phyloP scores from a whole-genome alignment of 2,797 vertebrate genomes.

The Neoniphon sammara region DNA sequence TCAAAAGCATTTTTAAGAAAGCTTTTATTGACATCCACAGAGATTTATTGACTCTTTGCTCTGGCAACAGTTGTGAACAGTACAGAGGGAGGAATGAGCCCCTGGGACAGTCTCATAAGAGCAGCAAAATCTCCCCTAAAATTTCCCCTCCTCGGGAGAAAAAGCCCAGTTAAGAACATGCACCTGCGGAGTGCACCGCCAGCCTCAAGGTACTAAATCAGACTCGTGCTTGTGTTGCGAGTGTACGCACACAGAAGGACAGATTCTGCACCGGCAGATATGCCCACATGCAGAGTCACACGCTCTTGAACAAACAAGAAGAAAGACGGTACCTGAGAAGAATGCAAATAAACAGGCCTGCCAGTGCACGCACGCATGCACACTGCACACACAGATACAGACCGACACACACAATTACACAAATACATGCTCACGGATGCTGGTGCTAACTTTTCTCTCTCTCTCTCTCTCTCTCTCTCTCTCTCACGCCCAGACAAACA shows the following conservation, averaged over 20 bases:
- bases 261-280: constrained; percentile 39
- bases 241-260: constrained; percentile 52
- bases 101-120: constrained; percentile 47
- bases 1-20: constrained; percentile 37
- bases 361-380: neutral
- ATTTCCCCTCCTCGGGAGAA: constrained; percentile 48
- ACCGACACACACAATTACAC: constrained; percentile 1
- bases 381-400: neutral
- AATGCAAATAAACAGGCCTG: constrained; percentile 56
- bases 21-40: constrained; percentile 37
- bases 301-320: constrained; percentile 53
- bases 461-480: neutral
- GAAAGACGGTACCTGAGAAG: constrained; percentile 38
- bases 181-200: constrained; percentile 62
- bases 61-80: constrained; percentile 24
- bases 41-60: constrained; percentile 38
- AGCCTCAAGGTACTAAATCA: constrained; percentile 51
- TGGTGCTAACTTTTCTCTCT: constrained; percentile 24
- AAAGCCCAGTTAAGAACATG: constrained; percentile 60
- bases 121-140: constrained; percentile 40
- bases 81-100: constrained; percentile 32
- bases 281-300: constrained; percentile 45
- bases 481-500: constrained; percentile 1
- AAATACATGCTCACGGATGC: constrained; percentile 10
- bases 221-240: constrained; percentile 7